These are phyloP conservation scores for Syndactyla subalaris DNA, from an alignment of 2,797 vertebrate species.

Conservation along the genomic window DNA sequence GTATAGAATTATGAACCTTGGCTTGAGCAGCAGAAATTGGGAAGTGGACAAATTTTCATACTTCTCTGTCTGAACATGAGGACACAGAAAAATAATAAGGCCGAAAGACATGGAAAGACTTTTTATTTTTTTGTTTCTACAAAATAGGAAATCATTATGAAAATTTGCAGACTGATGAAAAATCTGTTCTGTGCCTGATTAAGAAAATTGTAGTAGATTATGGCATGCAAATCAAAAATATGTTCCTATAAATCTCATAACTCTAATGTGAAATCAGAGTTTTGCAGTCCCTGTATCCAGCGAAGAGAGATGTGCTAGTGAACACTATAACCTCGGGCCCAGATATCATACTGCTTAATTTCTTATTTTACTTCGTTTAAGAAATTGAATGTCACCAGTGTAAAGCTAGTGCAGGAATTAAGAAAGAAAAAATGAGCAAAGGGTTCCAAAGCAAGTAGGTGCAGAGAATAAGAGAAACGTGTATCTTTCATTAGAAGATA, in stretches of 20 bases:
- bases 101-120: neutral
- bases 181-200: neutral
- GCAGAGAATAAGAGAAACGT: neutral
- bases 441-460: neutral
- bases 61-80: neutral
- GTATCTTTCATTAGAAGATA: neutral
- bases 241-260: neutral
- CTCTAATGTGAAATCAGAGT: neutral
- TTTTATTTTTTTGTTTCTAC: neutral
- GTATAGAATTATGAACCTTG: neutral
- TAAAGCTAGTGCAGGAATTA: neutral
- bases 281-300: neutral
- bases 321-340: neutral
- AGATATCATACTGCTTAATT: neutral
- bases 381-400: neutral
- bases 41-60: neutral
- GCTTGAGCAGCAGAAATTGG: neutral
- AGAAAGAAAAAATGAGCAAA: neutral
- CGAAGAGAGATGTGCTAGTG: neutral
- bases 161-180: neutral
- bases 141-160: neutral
- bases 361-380: neutral
- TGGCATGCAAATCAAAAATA: fast-evolving
- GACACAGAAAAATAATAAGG: neutral
- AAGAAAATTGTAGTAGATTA: neutral